phyloP scores from a whole-genome alignment of 2,797 vertebrate species.

The Taeniopygia guttata region DNA sequence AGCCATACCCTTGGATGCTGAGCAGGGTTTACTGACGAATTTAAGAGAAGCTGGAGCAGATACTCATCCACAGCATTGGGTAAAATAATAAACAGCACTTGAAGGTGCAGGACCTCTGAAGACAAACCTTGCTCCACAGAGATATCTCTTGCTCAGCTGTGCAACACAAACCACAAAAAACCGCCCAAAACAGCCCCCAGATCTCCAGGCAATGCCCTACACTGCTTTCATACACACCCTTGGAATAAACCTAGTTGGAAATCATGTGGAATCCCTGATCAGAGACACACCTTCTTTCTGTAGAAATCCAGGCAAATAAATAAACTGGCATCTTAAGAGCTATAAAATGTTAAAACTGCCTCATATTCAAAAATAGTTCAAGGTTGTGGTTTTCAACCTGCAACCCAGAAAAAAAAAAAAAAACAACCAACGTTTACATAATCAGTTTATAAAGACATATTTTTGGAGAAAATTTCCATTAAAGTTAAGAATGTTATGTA shows the following conservation, averaged over 20 bases:
- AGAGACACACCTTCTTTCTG: background rate
- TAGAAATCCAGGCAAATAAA: background rate
- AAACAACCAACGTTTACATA: background rate
- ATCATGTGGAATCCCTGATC: background rate
- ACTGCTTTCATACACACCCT: background rate
- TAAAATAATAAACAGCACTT: background rate
- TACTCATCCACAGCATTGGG: background rate
- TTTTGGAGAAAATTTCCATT: background rate
- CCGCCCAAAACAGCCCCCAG: accelerated
- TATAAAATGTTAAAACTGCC: background rate
- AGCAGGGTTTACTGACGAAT: background rate
- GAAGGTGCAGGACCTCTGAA: background rate
- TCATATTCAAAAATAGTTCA: background rate
- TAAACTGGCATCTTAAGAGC: background rate
- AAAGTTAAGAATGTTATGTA: background rate
- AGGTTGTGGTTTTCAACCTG: background rate
- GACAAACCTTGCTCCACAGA: background rate
- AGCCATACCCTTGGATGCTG: background rate
- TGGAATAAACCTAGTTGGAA: background rate
- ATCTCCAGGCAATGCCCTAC: background rate
- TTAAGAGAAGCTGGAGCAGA: background rate
- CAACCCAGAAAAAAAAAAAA: background rate
- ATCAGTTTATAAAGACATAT: background rate
- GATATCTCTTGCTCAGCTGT: background rate
- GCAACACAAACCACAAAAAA: background rate